Evolutionary conservation across 2,888 invertebrate species (phyloP).

Genomic region (Tanypteryx hageni): DNA sequence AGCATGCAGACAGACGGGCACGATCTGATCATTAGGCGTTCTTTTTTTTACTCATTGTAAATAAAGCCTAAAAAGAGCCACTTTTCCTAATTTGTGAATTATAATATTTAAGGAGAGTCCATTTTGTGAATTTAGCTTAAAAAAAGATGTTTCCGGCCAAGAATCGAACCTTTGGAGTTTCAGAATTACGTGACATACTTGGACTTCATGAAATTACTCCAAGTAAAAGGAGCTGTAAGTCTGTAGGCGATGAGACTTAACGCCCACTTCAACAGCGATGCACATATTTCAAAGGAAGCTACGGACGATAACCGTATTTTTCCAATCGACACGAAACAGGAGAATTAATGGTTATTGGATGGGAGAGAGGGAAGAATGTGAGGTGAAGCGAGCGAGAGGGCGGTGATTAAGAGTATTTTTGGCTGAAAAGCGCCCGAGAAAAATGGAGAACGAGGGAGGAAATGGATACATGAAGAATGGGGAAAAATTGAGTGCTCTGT

Average conservation of each 20-base stretch:
- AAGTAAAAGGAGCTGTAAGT: background rate
- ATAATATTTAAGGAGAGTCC: no score
- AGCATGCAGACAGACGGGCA: no score
- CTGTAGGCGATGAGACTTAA: background rate
- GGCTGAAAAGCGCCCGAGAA: background rate
- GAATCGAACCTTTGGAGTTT: no score
- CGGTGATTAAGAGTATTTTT: background rate
- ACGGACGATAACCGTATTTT: background rate
- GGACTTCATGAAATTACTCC: background rate
- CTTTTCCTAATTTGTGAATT: no score
- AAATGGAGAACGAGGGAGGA: background rate
- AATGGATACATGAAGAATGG: constrained; percentile 16
- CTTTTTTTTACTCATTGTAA: no score
- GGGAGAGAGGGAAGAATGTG: background rate
- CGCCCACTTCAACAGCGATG: constrained; percentile 11
- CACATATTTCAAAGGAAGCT: constrained; percentile 10
- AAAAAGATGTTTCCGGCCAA: no score
- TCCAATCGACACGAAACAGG: background rate
- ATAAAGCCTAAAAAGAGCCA: no score
- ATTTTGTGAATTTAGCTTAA: no score
- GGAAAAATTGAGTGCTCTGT: constrained; percentile 30
- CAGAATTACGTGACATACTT: no score
- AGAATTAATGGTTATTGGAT: constrained; percentile 19
- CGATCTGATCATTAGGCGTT: no score
- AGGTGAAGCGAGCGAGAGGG: background rate